Percentiles rank a stretch among this genome's conserved stretches.
These are phyloP conservation scores for Drosophila ironensis DNA, from an alignment of 1,140 invertebrate genomes.

Conservation along the genomic window DNA sequence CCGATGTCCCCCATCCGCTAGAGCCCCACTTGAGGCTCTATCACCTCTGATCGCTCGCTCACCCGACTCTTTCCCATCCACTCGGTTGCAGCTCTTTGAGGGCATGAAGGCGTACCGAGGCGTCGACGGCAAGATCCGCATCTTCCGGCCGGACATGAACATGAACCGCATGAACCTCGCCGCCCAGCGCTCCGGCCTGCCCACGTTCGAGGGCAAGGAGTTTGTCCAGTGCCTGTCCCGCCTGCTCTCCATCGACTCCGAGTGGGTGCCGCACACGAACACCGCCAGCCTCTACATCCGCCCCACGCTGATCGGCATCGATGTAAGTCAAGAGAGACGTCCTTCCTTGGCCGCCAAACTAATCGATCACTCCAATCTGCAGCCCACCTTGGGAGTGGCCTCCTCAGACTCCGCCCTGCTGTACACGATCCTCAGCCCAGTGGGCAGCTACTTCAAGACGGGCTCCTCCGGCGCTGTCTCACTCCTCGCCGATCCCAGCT, in stretches of 20 bases:
- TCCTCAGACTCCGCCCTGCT: conserved; percentile 92
- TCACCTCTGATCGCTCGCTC: not conserved
- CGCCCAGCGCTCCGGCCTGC: conserved; percentile 92
- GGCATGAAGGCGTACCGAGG: conserved; percentile 99
- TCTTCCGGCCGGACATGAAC: conserved; percentile 98
- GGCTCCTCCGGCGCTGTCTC: conserved; percentile 87
- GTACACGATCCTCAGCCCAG: conserved; percentile 95
- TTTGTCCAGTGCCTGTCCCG: conserved; percentile 93
- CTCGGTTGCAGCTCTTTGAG: conserved; percentile 94
- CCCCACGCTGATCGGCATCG: conserved; percentile 97
- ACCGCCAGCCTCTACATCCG: conserved; percentile 96
- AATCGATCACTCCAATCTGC: not conserved
- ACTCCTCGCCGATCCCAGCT: conserved; percentile 83
- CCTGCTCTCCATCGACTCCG: conserved; percentile 95
- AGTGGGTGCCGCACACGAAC: conserved; percentile 97
- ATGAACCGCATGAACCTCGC: conserved; percentile 96
- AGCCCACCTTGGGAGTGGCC: conserved; percentile 96
- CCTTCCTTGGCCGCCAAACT: not conserved
- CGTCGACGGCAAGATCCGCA: conserved; percentile 94
- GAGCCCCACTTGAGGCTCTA: too few relatives aligned
- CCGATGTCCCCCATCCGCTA: not conserved
- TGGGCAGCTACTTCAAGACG: conserved; percentile 94
- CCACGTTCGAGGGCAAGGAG: conserved; percentile 94
- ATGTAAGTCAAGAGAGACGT: too few relatives aligned
- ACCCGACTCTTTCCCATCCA: not conserved